Evolutionary conservation across 2,888 invertebrate species (phyloP), one percentile per base, ranked within the genome.

Genomic region (Polymixis lichenea): DNA sequence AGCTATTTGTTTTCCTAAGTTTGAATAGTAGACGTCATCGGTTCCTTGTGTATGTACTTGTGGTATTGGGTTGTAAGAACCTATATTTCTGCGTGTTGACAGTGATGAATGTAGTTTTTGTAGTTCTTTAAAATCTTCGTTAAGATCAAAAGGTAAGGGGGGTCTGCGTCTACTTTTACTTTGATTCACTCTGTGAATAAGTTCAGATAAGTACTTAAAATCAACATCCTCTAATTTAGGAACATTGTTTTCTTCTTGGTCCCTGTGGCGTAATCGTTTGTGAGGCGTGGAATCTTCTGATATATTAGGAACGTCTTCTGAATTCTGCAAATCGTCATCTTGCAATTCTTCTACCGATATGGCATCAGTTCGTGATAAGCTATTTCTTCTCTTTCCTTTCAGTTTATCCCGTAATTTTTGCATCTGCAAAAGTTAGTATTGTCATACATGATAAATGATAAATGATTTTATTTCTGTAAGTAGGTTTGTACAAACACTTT

Each of bases 1-100:
- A 58, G 96, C 96, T 89, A 96, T 96, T 92, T 95, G 93, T 85
- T 92, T 93, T 13, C 96, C 96, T 62, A 96, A 88, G 46, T 94
- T 94, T 68, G 91, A 90, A 78, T 95, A 96, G 80, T 93, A 95
- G 9, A 82, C 71, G 71, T 95, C 94, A 66, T 94, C 94, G 8
- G 87, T 70, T 8, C 89, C 75, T 43, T 88, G 83, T 77, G 71
- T 87, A 43, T 82, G 74, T 53, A 83, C 79, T 73, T 69, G 49
- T 72, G 58, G 64, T 8, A 25, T 49, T 28, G 51, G 46, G 28
- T 49, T 55, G 68, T 73, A 32, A 46, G 72, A 60, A 51, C 82
- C 70, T 17, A 56, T 55, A 82, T 69, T 85, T 79, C 74, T 75
- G 65, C 77, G 85, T 87, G 85, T 82, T 86, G 81, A 87, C 84